Conservation (phyloP, 2,113 vertebrate species). For the Thunnus maccoyii region DNA sequence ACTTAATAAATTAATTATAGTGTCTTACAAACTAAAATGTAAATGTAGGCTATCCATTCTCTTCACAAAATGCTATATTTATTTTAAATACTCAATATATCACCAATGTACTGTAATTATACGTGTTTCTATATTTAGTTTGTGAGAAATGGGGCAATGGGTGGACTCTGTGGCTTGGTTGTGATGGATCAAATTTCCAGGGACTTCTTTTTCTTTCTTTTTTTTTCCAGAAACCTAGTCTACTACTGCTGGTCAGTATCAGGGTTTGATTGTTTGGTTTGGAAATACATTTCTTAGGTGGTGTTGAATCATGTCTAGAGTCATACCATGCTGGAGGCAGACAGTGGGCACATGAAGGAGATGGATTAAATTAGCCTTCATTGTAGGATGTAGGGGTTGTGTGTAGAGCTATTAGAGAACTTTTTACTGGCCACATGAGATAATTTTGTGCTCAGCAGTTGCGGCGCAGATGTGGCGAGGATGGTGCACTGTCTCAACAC, state of each 20-base stretch:
- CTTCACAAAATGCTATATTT: no score
- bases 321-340: not conserved
- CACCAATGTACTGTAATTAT: no score
- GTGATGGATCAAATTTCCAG: not conserved
- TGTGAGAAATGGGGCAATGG: not conserved
- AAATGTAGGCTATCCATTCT: not conserved
- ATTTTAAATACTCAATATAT: no score
- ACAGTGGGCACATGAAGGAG: not conserved
- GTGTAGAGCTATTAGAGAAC: slow-evolving; percentile 10
- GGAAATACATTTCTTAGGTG: not conserved
- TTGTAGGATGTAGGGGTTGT: not conserved
- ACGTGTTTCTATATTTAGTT: not conserved
- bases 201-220: not conserved
- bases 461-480: slow-evolving; percentile 51
- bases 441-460: slow-evolving; percentile 35
- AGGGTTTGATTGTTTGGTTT: not conserved
- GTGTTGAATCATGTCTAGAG: not conserved
- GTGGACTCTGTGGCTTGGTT: not conserved
- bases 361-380: not conserved
- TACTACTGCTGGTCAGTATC: not conserved
- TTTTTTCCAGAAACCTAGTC: not conserved
- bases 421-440: not conserved
- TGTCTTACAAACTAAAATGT: not conserved
- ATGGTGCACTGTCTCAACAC: slow-evolving; percentile 23
- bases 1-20: not conserved